A percentile compares a stretch with the other conserved stretches of the same genome.
These are phyloP conservation scores for Metalampra italica DNA, from an alignment of 2,888 invertebrate genomes.

Conservation along the genomic window DNA sequence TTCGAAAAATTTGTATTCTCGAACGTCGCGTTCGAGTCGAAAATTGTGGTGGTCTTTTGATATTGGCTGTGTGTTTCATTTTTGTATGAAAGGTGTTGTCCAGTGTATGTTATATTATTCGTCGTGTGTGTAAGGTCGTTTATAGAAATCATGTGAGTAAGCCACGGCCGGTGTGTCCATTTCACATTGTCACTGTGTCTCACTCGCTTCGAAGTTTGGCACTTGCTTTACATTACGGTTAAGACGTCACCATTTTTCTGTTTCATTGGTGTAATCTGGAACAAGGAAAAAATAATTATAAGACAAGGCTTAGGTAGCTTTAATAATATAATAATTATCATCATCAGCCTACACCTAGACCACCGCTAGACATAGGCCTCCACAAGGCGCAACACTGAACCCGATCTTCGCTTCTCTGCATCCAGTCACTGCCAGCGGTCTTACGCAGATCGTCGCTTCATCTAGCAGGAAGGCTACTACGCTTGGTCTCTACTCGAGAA, in stretches of 20 bases:
- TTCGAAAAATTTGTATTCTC: constrained; percentile 36
- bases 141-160: constrained; percentile 70
- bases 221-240: constrained; percentile 2
- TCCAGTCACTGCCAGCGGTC: too few species aligned
- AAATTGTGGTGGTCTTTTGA: not conserved
- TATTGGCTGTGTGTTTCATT: constrained; percentile 28
- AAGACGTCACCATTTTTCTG: not conserved
- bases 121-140: constrained; percentile 53
- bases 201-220: constrained; percentile 9
- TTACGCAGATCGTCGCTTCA: too few species aligned
- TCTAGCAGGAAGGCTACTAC: too few species aligned
- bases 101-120: constrained; percentile 31
- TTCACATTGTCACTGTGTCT: constrained; percentile 41
- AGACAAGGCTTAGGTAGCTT: too few species aligned
- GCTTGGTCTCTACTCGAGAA: too few species aligned
- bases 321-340: too few species aligned
- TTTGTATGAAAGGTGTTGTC: constrained; percentile 36
- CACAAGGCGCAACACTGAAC: too few species aligned
- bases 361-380: too few species aligned
- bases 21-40: constrained; percentile 21
- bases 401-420: too few species aligned
- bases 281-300: not conserved
- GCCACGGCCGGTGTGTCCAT: constrained; percentile 31
- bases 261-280: not conserved
- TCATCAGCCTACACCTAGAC: too few species aligned